Evolutionary conservation across 2,113 vertebrate genomes (phyloP), one percentile per base, ranked within the genome.

Genomic region (Trachemys scripta): DNA sequence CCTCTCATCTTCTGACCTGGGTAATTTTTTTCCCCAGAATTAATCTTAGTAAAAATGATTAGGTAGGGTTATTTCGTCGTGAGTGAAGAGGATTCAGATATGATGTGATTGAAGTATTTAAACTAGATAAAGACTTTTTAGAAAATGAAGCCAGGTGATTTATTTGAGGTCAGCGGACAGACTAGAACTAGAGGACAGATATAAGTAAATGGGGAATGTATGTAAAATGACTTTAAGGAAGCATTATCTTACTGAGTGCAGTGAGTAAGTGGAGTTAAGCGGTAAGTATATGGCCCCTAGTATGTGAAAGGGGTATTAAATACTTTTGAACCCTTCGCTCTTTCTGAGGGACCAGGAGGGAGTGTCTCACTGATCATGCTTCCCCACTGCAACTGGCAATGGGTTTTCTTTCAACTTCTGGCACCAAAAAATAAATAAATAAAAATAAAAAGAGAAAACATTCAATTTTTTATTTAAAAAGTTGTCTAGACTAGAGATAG

Each of bases 171-270:
- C 16, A 38, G 17, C 20, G 3, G 16, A 35, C 65, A 72, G 35
- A 72, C 35, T 35, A 17, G 17, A 35, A 38, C 8, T 72, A 72
- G 65, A 20, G 35, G n/a, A 20, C 65, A n/a, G 19, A 72, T 38
- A 38, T 38, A 72, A 72, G n/a, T 87, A 80, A 81, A 83, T 59
- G 45, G 87, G 3, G 8, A 89, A 80, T 86, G 87, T 54, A 90
- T 95, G 93, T 90, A 76, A 76, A 45, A 76, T 72, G 81, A 88
- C 29, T 56, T 50, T 83, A 90, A 96, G 87, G 82, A 84, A 51
- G 53, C 53, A 89, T 59, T 92, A 87, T 62, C 65, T 72, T 72
- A 72, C n/a, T 56, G 38, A 93, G 72, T 1, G 0, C 88, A 94
- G 35, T 62, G 59, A 97, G 84, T 81, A 93, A 47, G 79, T 35